Base-by-base conservation (phyloP, 2,113 vertebrate genomes). In the Nothobranchius furzeri region DNA sequence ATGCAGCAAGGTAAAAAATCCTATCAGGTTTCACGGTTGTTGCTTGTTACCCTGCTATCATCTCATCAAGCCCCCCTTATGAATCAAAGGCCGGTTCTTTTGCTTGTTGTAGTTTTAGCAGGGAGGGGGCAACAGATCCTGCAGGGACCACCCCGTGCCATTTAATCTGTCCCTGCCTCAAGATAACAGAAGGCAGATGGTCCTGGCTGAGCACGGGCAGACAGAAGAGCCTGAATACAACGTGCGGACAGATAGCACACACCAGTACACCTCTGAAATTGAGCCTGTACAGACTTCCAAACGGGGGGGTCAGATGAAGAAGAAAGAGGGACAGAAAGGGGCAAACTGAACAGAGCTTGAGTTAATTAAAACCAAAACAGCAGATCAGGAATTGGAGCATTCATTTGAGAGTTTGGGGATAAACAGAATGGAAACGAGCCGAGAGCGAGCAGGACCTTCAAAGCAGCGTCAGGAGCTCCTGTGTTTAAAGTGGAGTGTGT, bases 161-260 rank as follows among this genome's bases (percentile, higher is more conserved):
- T 89, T 83, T 89, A 89, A 88, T 90, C 83, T 86, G 83, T 85
- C 83, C 76, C 76, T 85, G 62, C 83, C 74, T 77, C 83, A 71
- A 83, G 87, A 90, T 79, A 81, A 82, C 87, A 87, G 86, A 79
- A 88, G 90, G 87, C 88, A 90, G 86, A 91, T 91, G 88, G 90
- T 87, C 80, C 82, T 68, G 79, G 78, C 73, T 72, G 79, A 81
- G 82, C 61, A 8, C 53, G 68, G 81, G 68, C 62, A 87, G 85
- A 87, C 65, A 76, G 79, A 74, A 82, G 83, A 85, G 72, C 72
- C 70, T 56, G 51, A 52, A 72, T 70, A 80, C 79, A 79, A 71
- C 70, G 81, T 76, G 70, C 36, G 14, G 72, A 79, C 60, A 81
- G 70, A 87, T 53, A 85, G 47, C 60, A 36, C 76, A 65, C 57